Percentiles rank a stretch among this genome's conserved stretches.
phyloP scores from a whole-genome alignment of 2,888 invertebrate genomes.

The Brenthis hecate region DNA sequence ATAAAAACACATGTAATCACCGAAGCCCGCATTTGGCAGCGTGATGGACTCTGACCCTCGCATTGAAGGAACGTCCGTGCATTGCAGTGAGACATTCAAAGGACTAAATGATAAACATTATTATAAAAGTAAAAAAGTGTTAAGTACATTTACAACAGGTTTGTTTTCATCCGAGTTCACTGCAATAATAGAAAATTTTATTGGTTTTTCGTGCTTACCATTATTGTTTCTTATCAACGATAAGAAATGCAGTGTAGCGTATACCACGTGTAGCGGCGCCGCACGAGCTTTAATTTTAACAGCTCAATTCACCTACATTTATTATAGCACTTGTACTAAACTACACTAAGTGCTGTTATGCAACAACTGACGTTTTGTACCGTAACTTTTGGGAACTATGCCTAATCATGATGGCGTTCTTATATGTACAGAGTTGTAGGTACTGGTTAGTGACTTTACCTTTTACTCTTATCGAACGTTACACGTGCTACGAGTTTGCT shows the following conservation, averaged over 20 bases:
- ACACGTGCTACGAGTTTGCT: slow-evolving; percentile 67
- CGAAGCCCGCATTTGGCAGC: no score
- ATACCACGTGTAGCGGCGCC: slow-evolving; percentile 45
- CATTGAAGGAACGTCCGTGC: no score
- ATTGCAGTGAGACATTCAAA: no score
- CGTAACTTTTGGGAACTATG: slow-evolving; percentile 54
- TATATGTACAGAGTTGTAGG: slow-evolving; percentile 44
- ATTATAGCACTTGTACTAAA: slow-evolving; percentile 22
- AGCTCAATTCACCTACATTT: slow-evolving; percentile 23
- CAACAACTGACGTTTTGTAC: slow-evolving; percentile 56
- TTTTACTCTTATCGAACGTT: slow-evolving; percentile 57
- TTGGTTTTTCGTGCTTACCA: slow-evolving; percentile 64
- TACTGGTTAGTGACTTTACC: slow-evolving; percentile 39
- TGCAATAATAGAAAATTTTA: slow-evolving; percentile 67
- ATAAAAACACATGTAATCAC: no score
- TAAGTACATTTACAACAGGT: slow-evolving; percentile 49
- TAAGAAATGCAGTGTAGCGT: slow-evolving; percentile 59
- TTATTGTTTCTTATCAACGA: slow-evolving; percentile 63
- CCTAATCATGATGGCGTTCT: slow-evolving; percentile 55
- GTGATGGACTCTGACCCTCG: no score
- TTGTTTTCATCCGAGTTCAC: slow-evolving; percentile 58
- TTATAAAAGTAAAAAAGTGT: slow-evolving; percentile 2
- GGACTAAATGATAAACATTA: no score
- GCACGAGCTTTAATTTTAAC: slow-evolving; percentile 40
- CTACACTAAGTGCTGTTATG: slow-evolving; percentile 48